These are phyloP conservation scores for Mormyrus lacerda DNA, from an alignment of 2,113 vertebrate genomes.

Conservation along the genomic window DNA sequence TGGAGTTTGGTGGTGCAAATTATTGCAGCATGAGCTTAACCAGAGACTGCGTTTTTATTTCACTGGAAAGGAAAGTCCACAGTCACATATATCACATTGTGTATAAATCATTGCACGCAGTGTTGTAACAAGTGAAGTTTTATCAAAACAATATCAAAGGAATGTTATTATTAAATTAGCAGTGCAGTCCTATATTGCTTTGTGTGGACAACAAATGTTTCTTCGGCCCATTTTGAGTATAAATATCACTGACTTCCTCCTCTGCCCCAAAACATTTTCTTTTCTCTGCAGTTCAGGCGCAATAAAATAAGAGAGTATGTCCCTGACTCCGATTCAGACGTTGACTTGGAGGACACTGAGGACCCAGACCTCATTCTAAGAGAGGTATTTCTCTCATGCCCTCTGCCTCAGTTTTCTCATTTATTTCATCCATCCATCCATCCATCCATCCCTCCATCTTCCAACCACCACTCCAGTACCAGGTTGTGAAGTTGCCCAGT, in stretches of 20 bases:
- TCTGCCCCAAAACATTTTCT: neutral
- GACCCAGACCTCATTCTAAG: conserved; percentile 51
- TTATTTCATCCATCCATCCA: neutral
- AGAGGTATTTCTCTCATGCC: conserved; percentile 42
- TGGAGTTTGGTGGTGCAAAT: neutral
- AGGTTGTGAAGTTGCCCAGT: neutral
- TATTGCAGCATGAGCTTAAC: neutral
- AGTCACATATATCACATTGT: neutral
- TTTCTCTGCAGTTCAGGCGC: conserved; percentile 50
- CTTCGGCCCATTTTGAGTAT: neutral
- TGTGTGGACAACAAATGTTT: neutral
- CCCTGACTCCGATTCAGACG: conserved; percentile 47
- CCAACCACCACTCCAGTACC: neutral
- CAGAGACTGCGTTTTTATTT: neutral
- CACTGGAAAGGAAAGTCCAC: neutral
- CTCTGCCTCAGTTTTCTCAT: neutral
- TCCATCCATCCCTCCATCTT: neutral
- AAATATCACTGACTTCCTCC: neutral
- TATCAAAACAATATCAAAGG: neutral
- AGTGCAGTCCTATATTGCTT: neutral
- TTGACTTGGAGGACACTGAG: conserved; percentile 44
- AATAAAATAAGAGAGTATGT: conserved; percentile 52
- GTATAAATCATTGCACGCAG: neutral
- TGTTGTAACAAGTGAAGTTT: neutral
- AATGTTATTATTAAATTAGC: neutral